These are phyloP conservation scores for Poeciliopsis occidentalis DNA, from an alignment of 2,113 vertebrate genomes.

Conservation along the genomic window DNA sequence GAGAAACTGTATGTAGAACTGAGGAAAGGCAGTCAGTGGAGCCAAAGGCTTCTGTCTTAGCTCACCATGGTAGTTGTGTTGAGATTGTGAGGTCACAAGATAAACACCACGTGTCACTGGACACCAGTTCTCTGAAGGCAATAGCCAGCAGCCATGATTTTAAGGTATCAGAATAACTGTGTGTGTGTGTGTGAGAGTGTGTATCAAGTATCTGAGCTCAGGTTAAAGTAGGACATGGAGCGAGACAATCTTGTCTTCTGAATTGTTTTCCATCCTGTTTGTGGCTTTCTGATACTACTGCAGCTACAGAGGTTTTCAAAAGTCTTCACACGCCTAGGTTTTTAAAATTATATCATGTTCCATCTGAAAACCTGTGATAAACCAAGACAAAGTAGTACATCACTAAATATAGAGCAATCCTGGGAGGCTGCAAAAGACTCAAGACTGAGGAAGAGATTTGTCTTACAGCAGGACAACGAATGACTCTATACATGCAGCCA, in stretches of 20 bases:
- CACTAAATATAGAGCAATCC: too few species aligned
- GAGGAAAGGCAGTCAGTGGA: background rate
- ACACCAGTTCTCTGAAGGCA: background rate
- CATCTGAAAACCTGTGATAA: too few species aligned
- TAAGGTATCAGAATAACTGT: background rate
- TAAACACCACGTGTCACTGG: background rate
- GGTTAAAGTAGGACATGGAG: background rate
- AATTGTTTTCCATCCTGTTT: background rate
- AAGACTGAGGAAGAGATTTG: too few species aligned
- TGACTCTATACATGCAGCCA: too few species aligned
- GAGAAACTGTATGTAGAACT: background rate
- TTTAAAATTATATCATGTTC: background rate
- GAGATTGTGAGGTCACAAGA: background rate
- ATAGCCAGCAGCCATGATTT: background rate
- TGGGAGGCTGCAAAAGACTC: too few species aligned
- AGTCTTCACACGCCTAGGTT: background rate
- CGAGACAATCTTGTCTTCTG: background rate
- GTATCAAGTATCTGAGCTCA: slow-evolving; percentile 16
- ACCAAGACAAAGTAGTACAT: too few species aligned
- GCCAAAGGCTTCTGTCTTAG: background rate
- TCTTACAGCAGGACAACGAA: too few species aligned
- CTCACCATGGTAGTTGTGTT: background rate
- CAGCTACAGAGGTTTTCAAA: background rate
- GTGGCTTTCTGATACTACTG: background rate
- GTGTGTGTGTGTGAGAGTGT: too few species aligned